Conservation (phyloP, 2,113 vertebrate species). For the Tragelaphus imberbis region DNA sequence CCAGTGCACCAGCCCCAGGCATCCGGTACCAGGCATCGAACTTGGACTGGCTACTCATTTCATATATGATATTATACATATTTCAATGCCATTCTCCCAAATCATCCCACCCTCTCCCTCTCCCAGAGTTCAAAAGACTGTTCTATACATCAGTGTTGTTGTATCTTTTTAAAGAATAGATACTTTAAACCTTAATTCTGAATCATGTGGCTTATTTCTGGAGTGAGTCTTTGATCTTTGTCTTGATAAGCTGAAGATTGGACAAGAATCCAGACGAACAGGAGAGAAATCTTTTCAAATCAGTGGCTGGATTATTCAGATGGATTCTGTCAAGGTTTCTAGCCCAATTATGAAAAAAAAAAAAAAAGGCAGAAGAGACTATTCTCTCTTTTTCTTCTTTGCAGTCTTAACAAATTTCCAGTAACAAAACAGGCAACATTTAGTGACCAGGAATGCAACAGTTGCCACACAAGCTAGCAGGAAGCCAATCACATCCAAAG, state of each 20-base stretch:
- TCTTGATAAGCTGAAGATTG: background rate
- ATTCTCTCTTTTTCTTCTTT: constrained; percentile 75
- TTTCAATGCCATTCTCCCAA: no score
- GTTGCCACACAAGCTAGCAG: background rate
- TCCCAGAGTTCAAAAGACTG: no score
- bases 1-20: no score
- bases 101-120: no score
- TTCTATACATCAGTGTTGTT: background rate
- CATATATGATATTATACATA: no score
- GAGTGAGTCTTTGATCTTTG: background rate
- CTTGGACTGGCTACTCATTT: no score
- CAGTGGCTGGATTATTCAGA: background rate
- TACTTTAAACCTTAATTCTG: background rate
- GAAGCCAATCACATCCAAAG: background rate
- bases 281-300: background rate
- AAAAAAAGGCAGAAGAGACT: background rate
- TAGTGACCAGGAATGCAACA: constrained; percentile 70
- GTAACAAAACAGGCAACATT: constrained; percentile 78
- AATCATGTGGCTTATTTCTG: background rate
- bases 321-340: background rate
- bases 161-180: background rate
- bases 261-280: background rate
- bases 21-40: no score
- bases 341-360: background rate
- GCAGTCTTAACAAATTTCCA: constrained; percentile 64